Percentiles rank a stretch among this genome's conserved stretches.
Evolutionary conservation across 2,888 invertebrate species (phyloP).

Genomic region (Lycocerus yunnanus): DNA sequence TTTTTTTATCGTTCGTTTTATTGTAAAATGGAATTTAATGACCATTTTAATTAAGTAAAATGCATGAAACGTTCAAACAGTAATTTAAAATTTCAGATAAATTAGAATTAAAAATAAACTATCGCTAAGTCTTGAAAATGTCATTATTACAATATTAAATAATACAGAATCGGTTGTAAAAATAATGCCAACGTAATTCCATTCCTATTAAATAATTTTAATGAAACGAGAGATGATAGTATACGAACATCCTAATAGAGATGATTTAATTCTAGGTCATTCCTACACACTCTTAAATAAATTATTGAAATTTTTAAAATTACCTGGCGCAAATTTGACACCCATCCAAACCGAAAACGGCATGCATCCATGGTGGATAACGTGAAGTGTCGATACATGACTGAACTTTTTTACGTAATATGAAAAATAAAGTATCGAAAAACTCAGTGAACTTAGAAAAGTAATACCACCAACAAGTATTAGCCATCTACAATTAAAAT

Average conservation of each 20-base stretch:
- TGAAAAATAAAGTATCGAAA: slow-evolving; percentile 92
- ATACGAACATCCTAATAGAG: not conserved
- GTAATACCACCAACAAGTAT: slow-evolving; percentile 92
- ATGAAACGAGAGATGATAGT: not conserved
- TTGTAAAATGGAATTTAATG: too few relatives aligned
- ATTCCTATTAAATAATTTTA: not conserved
- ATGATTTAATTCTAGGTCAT: not conserved
- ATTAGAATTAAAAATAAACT: not conserved
- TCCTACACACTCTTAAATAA: not conserved
- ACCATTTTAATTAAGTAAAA: not conserved
- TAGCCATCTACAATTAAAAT: slow-evolving; percentile 70
- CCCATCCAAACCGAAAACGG: slow-evolving; percentile 95
- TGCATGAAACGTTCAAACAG: not conserved
- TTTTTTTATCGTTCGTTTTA: too few relatives aligned
- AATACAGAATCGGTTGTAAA: not conserved
- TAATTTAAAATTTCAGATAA: not conserved
- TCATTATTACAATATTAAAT: not conserved
- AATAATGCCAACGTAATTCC: not conserved
- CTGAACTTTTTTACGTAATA: slow-evolving; percentile 90
- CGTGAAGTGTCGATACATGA: slow-evolving; percentile 89
- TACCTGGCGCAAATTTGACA: slow-evolving; percentile 91
- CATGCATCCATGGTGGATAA: slow-evolving; percentile 95
- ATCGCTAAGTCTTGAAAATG: not conserved
- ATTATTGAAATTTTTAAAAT: not conserved
- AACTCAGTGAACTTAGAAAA: slow-evolving; percentile 94